phyloP scores from a whole-genome alignment of 2,797 vertebrate genomes.

The Darevskia mixta region DNA sequence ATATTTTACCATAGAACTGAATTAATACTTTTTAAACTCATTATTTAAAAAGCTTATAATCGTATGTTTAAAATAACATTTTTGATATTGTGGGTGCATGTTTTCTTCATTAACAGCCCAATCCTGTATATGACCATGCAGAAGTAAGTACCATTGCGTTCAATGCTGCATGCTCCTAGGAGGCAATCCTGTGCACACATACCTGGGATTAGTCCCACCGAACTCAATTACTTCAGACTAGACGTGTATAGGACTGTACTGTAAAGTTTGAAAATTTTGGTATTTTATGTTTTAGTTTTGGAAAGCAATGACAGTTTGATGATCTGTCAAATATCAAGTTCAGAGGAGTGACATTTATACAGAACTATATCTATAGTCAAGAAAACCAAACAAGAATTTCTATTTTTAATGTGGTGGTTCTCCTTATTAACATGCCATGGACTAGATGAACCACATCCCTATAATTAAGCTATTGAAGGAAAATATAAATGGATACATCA shows the following conservation, averaged over 20 bases:
- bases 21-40: constrained; percentile 36
- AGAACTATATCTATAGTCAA: constrained; percentile 26
- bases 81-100: too few relatives aligned
- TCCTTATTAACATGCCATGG: constrained; percentile 54
- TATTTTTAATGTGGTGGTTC: constrained; percentile 42
- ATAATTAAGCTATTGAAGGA: constrained; percentile 55
- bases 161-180: not conserved
- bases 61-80: too few relatives aligned
- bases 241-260: too few relatives aligned
- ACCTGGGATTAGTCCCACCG: not conserved
- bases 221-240: not conserved
- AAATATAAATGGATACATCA: constrained; percentile 45
- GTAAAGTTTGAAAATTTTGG: not conserved
- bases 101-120: not conserved
- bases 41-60: not conserved
- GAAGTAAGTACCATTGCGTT: not conserved
- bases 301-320: constrained; percentile 21
- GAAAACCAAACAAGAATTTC: constrained; percentile 28
- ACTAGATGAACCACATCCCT: constrained; percentile 46
- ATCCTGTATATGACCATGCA: not conserved
- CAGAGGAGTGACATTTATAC: constrained; percentile 21
- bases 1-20: not conserved
- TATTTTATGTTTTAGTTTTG: not conserved
- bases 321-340: constrained; percentile 33
- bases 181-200: not conserved